Evolutionary conservation across 2,797 vertebrate species (phyloP), one percentile per base, ranked within the genome.

Genomic region (Danio tinwini): DNA sequence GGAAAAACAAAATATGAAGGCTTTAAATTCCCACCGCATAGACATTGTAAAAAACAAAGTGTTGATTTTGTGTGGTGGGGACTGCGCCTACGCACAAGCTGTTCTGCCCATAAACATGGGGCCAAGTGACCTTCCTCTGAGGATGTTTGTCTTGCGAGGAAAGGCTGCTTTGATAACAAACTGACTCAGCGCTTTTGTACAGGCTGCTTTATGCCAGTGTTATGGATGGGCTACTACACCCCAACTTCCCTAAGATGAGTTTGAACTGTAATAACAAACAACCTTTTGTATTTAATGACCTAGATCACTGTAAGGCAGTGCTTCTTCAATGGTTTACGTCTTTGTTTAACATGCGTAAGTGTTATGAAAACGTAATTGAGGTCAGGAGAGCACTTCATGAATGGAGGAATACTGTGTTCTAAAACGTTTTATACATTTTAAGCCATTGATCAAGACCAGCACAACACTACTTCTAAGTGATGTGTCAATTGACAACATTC

Each of bases 131-230:
- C 84, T 85, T 85, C 69, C 72, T 67, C 59, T 56, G 49, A 77
- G 47, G 53, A 55, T 63, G 61, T 85, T 84, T 81, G 77, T 80
- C 72, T 87, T 81, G 65, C 53, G 58, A 69, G 64, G 17, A 76
- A 75, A 77, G 50, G 64, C 70, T 78, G 71, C 75, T 82, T 76
- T 79, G 65, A 78, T 77, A 75, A 84, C 78, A 49, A 58, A 69
- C 83, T 82, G 79, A 78, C 59, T 84, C 69, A 61, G 79, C 80
- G 9, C 65, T 71, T 84, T 85, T 77, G 53, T 71, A 62, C 79
- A 39, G 53, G 58, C 64, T 68, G 45, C 45, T 5, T 71, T 61
- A 70, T 78, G 45, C 45, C 37, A 8, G 10, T 40, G 37, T 81
- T 82, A 76, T 78, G 70, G 59, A 83, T 70, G 56, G 79, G 37